Evolutionary conservation across 2,797 vertebrate genomes (phyloP), one percentile per base, ranked within the genome.

Genomic region (Enteromius unitaeniatus): DNA sequence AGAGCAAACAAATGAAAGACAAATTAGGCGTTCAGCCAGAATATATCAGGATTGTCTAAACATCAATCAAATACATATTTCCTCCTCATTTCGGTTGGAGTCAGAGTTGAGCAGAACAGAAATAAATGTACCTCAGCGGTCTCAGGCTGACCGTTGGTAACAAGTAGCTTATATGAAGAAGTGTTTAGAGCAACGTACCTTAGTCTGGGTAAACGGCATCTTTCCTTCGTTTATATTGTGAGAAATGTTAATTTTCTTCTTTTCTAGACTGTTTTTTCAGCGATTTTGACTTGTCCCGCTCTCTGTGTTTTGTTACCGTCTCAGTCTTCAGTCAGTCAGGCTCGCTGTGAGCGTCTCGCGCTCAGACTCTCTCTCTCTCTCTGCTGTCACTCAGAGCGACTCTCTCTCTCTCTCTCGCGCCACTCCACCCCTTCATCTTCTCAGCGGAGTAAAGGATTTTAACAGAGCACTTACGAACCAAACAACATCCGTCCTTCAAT

Each of bases 301-400:
- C 51, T 17, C 40, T 8, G 51, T 62, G 42, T 69, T 82, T 62
- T 68, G 7, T 47, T 53, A 77, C 34, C 51, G 74, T 23, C 74
- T 70, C 51, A 23, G 21, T 72, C 75, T 84, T 83, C 64, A 82
- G 85, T 86, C 84, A 74, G 81, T 67, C 84, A 78, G 74, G n/a
- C 40, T 72, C 79, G 62, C 78, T 69, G 55, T 86, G 79, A 81
- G 69, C 78, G 68, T 78, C 55, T 73, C 78, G 77, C 81, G 75
- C 73, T 82, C 81, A 21, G 72, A 37, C 31, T 58, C 75, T 77
- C 51, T 40, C 92, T 93, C 93, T 89, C 88, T 90, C 91, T 47
- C 45, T 64, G 64, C 75, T 80, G 80, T 86, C 84, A 86, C 26
- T 78, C 79, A 86, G 70, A 78, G 60, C 85, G 68, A 69, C 73